Percentiles rank a stretch among this genome's conserved stretches.
Evolutionary conservation across 1,140 invertebrate genomes (phyloP).

Genomic region (Hypsibius dujardini): DNA sequence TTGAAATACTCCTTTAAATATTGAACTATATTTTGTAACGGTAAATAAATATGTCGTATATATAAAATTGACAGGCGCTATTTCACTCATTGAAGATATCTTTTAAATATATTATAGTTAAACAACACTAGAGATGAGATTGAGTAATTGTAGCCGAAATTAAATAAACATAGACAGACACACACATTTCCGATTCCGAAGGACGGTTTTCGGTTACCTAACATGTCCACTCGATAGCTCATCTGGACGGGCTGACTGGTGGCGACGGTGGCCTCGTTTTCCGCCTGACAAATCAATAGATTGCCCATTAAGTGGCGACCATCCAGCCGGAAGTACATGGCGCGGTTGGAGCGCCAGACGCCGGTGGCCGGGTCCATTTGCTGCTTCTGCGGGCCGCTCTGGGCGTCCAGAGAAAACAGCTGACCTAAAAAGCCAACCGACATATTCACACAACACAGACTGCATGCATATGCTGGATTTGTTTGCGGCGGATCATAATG

Average conservation of each 20-base stretch:
- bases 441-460: not conserved
- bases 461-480: too few relatives aligned
- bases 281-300: slow-evolving; percentile 16
- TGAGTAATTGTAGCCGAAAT: too few relatives aligned
- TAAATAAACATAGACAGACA: too few relatives aligned
- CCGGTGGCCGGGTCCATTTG: slow-evolving; percentile 1
- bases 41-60: too few relatives aligned
- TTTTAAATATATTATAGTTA: too few relatives aligned
- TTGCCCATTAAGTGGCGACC: not conserved
- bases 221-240: not conserved
- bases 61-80: too few relatives aligned
- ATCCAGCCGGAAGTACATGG: slow-evolving; percentile 14
- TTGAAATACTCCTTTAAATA: too few relatives aligned
- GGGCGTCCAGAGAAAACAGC: not conserved
- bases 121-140: too few relatives aligned
- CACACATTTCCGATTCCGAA: not conserved
- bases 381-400: slow-evolving; percentile 14
- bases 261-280: slow-evolving; percentile 14
- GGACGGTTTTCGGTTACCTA: slow-evolving; percentile 2
- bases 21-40: too few relatives aligned
- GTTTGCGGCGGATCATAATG: too few relatives aligned
- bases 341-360: not conserved
- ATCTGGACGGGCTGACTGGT: slow-evolving; percentile 3
- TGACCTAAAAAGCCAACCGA: not conserved
- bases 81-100: too few relatives aligned